Conservation (phyloP, 2,888 invertebrate genomes). For the Smittia aterrima region DNA sequence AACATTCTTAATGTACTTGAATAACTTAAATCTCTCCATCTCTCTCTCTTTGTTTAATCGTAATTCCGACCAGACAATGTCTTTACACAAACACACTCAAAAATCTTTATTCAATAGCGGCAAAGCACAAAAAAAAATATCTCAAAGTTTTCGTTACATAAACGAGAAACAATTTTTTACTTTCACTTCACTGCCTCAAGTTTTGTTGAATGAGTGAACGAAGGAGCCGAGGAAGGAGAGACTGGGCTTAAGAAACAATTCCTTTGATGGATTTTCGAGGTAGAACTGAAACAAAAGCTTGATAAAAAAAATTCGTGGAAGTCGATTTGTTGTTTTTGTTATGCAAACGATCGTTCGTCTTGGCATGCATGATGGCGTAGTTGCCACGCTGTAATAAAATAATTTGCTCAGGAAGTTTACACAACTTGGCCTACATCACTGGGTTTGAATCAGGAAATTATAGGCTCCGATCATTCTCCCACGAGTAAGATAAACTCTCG, state of each 20-base stretch:
- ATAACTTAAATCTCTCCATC: not conserved
- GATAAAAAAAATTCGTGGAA: not conserved
- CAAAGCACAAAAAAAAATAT: slow-evolving; percentile 23
- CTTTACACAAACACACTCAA: not conserved
- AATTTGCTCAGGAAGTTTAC: not conserved
- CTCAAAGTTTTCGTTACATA: slow-evolving; percentile 34
- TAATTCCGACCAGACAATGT: not conserved
- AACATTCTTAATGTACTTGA: slow-evolving; percentile 27
- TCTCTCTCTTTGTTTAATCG: not conserved
- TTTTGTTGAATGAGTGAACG: not conserved
- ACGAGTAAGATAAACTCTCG: not conserved
- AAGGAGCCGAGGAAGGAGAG: not conserved
- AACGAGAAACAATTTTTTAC: slow-evolving; percentile 23
- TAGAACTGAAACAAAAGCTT: not conserved
- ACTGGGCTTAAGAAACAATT: not conserved
- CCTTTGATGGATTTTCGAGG: not conserved
- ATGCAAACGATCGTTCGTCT: not conserved
- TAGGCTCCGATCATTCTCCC: not conserved
- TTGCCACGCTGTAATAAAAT: not conserved
- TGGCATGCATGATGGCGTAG: not conserved
- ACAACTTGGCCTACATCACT: not conserved
- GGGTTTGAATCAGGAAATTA: not conserved
- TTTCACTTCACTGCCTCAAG: slow-evolving; percentile 28
- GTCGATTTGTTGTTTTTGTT: not conserved
- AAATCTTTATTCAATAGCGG: not conserved